phyloP scores from a whole-genome alignment of 2,888 invertebrate genomes.

The Psococerastis gibbosa region DNA sequence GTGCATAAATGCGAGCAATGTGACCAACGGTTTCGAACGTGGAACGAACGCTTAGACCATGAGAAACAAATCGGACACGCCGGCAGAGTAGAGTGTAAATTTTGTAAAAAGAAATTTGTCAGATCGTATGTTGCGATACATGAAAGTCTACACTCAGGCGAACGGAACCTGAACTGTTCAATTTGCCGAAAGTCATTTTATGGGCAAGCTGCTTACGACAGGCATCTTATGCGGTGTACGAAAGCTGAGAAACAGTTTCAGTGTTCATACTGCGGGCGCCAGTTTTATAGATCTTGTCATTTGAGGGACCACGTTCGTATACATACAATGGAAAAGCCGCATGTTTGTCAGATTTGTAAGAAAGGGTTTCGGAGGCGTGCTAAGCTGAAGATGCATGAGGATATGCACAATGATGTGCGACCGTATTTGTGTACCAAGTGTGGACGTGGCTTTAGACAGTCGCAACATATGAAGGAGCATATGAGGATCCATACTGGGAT shows the following conservation, averaged over 20 bases:
- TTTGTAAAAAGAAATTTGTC: not conserved
- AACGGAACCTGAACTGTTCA: not conserved
- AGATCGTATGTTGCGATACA: conserved; percentile 1
- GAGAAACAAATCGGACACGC: conserved; percentile 2
- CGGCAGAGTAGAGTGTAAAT: conserved; percentile 2
- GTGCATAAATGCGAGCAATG: not conserved
- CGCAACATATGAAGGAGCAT: conserved; percentile 4
- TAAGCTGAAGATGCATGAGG: conserved; percentile 1
- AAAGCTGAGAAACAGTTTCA: conserved; percentile 4
- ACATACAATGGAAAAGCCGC: conserved; percentile 5
- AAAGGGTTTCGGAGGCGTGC: conserved; percentile 3
- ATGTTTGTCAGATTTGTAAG: conserved; percentile 3
- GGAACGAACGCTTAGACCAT: not conserved
- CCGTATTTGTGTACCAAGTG: not conserved
- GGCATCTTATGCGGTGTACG: not conserved
- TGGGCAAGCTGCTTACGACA: not conserved
- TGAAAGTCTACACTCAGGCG: not conserved
- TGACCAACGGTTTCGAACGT: not conserved
- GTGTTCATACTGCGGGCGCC: not conserved
- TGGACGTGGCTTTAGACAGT: not conserved
- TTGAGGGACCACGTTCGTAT: conserved; percentile 1
- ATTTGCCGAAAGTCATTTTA: not conserved
- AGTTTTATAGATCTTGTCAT: not conserved
- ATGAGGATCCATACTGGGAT: not conserved
- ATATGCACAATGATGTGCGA: not conserved